Conservation (phyloP, 1,140 invertebrate species). For the Aporrectodea caliginosa region DNA sequence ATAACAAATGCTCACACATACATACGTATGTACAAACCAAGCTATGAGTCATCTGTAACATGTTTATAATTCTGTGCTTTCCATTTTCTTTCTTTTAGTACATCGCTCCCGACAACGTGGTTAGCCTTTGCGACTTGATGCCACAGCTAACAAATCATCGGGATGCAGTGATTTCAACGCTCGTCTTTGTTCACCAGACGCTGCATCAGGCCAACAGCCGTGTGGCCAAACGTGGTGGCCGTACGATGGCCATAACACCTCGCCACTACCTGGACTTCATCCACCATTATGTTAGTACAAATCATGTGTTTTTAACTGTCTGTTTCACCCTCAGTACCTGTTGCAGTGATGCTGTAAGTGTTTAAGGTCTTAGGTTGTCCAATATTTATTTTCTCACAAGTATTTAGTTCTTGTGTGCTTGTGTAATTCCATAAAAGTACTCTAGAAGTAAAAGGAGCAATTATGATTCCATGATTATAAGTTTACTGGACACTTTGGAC, state of each 20-base stretch:
- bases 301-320: neutral
- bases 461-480: no score
- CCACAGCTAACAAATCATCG: conserved; percentile 74
- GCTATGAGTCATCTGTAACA: no score
- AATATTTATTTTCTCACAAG: no score
- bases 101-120: conserved; percentile 81
- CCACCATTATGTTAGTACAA: conserved; percentile 79
- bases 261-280: conserved; percentile 99
- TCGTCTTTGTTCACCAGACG: conserved; percentile 97
- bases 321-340: no score
- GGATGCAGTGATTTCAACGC: conserved; percentile 94
- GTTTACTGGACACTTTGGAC: no score
- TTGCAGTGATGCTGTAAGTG: no score
- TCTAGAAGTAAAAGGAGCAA: no score
- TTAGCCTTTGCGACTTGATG: conserved; percentile 73
- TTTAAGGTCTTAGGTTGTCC: no score
- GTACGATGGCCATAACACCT: conserved; percentile 96
- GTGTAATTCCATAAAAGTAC: no score
- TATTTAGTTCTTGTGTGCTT: no score
- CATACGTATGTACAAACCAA: no score
- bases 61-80: conserved; percentile 11
- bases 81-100: conserved; percentile 59
- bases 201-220: conserved; percentile 87
- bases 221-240: conserved; percentile 81
- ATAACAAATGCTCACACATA: no score